Evolutionary conservation across 2,797 vertebrate species (phyloP), one percentile per base, ranked within the genome.

Genomic region (Melanotaenia boesemani): DNA sequence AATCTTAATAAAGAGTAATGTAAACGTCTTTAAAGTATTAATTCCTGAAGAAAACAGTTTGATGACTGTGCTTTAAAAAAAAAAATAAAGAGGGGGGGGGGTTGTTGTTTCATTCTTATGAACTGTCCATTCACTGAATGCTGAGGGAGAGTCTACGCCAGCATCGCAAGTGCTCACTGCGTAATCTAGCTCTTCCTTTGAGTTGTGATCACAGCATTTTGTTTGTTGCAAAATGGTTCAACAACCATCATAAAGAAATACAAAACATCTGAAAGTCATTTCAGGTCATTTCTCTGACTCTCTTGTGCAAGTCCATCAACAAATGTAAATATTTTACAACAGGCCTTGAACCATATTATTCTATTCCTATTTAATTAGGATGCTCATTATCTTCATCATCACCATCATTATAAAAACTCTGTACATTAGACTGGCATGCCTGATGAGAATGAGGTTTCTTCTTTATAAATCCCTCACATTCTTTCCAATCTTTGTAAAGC

Each of bases 1-100:
- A 73, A 69, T 77, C 9, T 63, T 50, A 74, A 50, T 32, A 73
- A 74, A 28, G 62, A 74, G 82, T 59, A 77, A 41, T 71, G 79
- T 85, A 85, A 87, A 88, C 76, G 80, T 79, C 59, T 66, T 50
- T 62, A 52, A 13, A 70, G 74, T 67, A 64, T 48, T 37, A 55
- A 74, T 67, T 65, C 70, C 61, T 24, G 46, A 73, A 69, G 54
- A 58, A 68, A 56, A 58, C 62, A 11, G 66, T 22, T 18, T 44
- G 15, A 41, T 41, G 39, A 41, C 39, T 39, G 37, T 39, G 37
- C 12, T 39, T 39, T 39, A 3, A 39, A 12, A 34, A 12, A 34
- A n/a, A 30, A 30, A 5, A 30, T 30, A 30, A 30, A 30, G 30
- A 6, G 5, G 30, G 30, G 5, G 30, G 30, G 63, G 65, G 67